Percentiles rank a stretch among this genome's conserved stretches.
phyloP scores from a whole-genome alignment of 1,140 invertebrate genomes.

The Drosophila lowei region DNA sequence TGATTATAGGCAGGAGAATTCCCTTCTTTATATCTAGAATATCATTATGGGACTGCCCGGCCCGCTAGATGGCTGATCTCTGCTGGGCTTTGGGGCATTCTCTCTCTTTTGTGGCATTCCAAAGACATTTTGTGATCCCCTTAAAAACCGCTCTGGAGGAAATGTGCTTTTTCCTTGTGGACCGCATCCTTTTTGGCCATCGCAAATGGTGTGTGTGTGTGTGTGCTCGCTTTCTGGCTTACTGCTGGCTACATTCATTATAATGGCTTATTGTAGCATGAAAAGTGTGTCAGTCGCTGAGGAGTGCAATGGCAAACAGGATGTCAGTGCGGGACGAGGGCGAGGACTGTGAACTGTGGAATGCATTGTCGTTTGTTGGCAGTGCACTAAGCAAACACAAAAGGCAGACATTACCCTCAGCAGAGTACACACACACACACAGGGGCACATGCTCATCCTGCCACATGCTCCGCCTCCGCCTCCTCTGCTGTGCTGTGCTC shows the following conservation, averaged over 20 bases:
- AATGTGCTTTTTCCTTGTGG: conserved; percentile 33
- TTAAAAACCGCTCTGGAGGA: conserved; percentile 1
- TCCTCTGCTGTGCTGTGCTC: too few relatives aligned
- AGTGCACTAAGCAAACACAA: conserved; percentile 78
- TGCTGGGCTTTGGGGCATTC: background rate
- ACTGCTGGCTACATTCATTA: conserved; percentile 72
- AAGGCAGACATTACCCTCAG: conserved; percentile 58
- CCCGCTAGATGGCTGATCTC: too few relatives aligned
- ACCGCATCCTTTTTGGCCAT: conserved; percentile 10
- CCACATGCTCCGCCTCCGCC: too few relatives aligned
- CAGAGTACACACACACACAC: conserved; percentile 32
- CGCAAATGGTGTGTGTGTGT: conserved; percentile 14
- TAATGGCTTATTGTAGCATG: conserved; percentile 80
- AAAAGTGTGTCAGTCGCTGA: conserved; percentile 80
- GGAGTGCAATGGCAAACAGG: conserved; percentile 54
- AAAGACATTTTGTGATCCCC: background rate
- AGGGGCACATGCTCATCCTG: conserved; percentile 23
- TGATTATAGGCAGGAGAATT: too few relatives aligned
- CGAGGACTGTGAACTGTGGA: too few relatives aligned
- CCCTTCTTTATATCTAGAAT: too few relatives aligned
- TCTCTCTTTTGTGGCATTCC: background rate
- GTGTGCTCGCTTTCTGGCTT: conserved; percentile 73
- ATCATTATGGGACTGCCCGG: too few relatives aligned
- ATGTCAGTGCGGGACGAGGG: background rate
- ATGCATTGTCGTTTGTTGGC: conserved; percentile 75